Conservation (phyloP, 2,888 invertebrate species). For the Resseliella maxima region DNA sequence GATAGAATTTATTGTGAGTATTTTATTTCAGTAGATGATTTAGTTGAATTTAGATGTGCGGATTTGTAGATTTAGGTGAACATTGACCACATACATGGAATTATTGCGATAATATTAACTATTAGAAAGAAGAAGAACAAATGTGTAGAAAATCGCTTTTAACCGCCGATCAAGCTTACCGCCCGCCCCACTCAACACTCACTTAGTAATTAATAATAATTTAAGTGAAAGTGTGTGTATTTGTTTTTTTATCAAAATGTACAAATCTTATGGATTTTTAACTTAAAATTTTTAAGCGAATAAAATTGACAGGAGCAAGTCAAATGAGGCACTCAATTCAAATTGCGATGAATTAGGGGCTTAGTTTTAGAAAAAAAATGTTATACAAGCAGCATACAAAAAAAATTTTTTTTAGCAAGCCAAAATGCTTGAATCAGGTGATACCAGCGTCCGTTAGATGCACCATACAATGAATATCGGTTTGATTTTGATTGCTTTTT, state of each 20-base stretch:
- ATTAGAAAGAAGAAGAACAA: not conserved
- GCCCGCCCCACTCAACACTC: too few relatives aligned
- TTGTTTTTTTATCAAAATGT: too few relatives aligned
- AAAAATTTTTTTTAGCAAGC: not conserved
- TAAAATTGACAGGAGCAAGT: not conserved
- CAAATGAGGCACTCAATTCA: not conserved
- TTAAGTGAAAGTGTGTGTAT: too few relatives aligned
- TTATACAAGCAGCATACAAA: not conserved
- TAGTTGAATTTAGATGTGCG: not conserved
- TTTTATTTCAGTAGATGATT: too few relatives aligned
- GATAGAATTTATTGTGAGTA: too few relatives aligned
- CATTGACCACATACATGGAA: not conserved
- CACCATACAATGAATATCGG: not conserved
- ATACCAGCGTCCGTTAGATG: conserved; percentile 6
- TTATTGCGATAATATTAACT: not conserved
- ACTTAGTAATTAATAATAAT: not conserved
- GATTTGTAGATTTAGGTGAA: not conserved
- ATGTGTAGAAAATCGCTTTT: not conserved
- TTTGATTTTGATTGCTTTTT: conserved; percentile 35
- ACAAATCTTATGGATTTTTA: conserved; percentile 29
- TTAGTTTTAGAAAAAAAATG: not conserved
- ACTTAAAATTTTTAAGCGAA: not conserved
- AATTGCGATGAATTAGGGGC: not conserved
- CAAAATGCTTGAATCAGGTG: conserved; percentile 18
- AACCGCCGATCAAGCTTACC: too few relatives aligned